Percentiles rank a stretch among this genome's conserved stretches.
Conservation (phyloP, 2,797 vertebrate genomes). For the Cephalopachus bancanus region DNA sequence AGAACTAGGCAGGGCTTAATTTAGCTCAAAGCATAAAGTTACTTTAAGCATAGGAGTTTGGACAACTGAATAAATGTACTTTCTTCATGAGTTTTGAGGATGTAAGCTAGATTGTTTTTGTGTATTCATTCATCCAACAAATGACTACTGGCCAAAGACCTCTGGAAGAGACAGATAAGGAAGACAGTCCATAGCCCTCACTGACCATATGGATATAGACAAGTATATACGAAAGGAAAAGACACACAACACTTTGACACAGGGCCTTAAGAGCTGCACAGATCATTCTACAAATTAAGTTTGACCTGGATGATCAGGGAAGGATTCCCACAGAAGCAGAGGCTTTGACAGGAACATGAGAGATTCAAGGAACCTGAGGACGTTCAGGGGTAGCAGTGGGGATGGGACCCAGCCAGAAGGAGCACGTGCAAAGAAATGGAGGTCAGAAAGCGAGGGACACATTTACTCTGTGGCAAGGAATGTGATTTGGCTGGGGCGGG, state of each 20-base stretch:
- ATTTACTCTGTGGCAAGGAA: background rate
- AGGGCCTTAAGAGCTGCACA: background rate
- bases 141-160: background rate
- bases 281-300: background rate
- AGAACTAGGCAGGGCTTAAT: background rate
- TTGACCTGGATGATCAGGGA: background rate
- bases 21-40: conserved; percentile 21
- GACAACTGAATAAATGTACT: background rate
- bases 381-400: background rate
- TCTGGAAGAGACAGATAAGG: background rate
- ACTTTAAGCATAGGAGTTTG: background rate
- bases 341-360: background rate
- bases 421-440: background rate
- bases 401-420: background rate
- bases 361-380: background rate
- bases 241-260: background rate
- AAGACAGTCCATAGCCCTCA: background rate
- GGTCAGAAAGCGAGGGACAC: background rate
- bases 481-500: background rate
- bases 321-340: background rate
- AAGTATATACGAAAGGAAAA: background rate
- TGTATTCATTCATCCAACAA: conserved; percentile 11
- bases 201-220: background rate
- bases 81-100: conserved; percentile 43
- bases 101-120: background rate